Percentiles rank a stretch among this genome's conserved stretches.
These are phyloP conservation scores for Trachymyrmex cornetzi DNA, from an alignment of 1,140 invertebrate genomes.

Conservation along the genomic window DNA sequence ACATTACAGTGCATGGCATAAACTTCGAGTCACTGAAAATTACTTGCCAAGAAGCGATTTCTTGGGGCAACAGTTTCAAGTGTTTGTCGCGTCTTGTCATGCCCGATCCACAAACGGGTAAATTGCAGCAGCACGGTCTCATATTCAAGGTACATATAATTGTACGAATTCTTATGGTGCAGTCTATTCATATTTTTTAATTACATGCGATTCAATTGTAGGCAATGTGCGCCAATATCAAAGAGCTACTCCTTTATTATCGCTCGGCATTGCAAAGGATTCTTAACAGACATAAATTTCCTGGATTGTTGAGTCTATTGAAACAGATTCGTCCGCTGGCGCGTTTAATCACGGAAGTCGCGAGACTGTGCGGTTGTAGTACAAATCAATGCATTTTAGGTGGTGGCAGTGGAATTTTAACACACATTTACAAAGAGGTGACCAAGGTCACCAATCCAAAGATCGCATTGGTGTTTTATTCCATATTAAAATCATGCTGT, in stretches of 20 bases:
- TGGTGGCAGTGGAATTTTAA: constrained; percentile 87
- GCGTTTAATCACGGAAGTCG: constrained; percentile 87
- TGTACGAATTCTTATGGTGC: neutral
- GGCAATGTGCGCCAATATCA: constrained; percentile 87
- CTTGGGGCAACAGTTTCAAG: constrained; percentile 84
- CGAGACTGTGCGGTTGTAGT: constrained; percentile 87
- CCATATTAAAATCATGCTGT: constrained; percentile 88
- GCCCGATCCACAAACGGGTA: constrained; percentile 70
- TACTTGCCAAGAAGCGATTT: constrained; percentile 76
- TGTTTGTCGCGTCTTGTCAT: constrained; percentile 75
- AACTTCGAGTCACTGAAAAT: constrained; percentile 77
- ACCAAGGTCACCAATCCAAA: constrained; percentile 87
- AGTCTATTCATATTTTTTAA: neutral
- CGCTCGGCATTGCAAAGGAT: constrained; percentile 86
- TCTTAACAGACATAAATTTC: constrained; percentile 82
- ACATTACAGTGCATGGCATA: constrained; percentile 77
- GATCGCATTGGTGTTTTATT: constrained; percentile 87
- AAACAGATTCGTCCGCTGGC: constrained; percentile 86
- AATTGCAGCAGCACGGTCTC: constrained; percentile 80
- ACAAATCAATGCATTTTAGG: constrained; percentile 81
- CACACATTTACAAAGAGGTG: constrained; percentile 88
- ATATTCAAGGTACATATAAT: constrained; percentile 81
- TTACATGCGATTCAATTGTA: constrained; percentile 66
- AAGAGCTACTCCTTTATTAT: constrained; percentile 87
- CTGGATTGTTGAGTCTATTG: constrained; percentile 86